Base-by-base conservation (phyloP, 1,140 invertebrate genomes). In the Battus philenor region DNA sequence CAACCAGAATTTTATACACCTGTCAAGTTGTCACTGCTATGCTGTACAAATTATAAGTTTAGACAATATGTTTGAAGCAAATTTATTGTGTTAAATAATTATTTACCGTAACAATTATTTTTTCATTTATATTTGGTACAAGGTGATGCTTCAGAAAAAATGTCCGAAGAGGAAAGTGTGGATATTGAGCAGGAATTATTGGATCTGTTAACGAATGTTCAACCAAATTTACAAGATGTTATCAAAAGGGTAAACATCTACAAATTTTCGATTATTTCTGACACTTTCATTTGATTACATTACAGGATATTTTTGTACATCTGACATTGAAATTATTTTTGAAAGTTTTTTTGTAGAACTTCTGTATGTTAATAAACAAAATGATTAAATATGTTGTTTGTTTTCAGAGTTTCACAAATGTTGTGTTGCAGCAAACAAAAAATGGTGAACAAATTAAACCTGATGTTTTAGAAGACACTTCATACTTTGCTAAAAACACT, bases 401-500 rank as follows among this genome's bases (percentile, higher is more conserved):
- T 10, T 16, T 16, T 44, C 53, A 85, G 81, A 82, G 81, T 56
- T 85, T 82, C 46, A 85, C 81, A 8, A 85, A 85, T 54, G 81
- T 85, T 48, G 70, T 65, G 10, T 44, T 85, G 27, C 78, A 82
- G 54, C 76, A 79, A 53, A 72, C 71, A 20, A 85, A 74, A 64
- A 82, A 85, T 70, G 78, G 81, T 34, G 81, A 85, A 51, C 65
- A 81, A 49, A 34, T 62, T 29, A 76, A 74, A 58, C 60, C 66
- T 10, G 77, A 82, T 24, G 52, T 29, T 2, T 46, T 85, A 39
- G 74, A 75, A 53, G 81, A 85, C 38, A 82, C 77, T 34, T 80
- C 78, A 38, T 85, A 85, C 45, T 85, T 85, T 66, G 69, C 81
- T 30, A 85, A 85, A 65, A 85, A 85, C 54, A 85, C 81, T 24